Evolutionary conservation across 2,113 vertebrate genomes (phyloP).

Genomic region (Columbina picui): DNA sequence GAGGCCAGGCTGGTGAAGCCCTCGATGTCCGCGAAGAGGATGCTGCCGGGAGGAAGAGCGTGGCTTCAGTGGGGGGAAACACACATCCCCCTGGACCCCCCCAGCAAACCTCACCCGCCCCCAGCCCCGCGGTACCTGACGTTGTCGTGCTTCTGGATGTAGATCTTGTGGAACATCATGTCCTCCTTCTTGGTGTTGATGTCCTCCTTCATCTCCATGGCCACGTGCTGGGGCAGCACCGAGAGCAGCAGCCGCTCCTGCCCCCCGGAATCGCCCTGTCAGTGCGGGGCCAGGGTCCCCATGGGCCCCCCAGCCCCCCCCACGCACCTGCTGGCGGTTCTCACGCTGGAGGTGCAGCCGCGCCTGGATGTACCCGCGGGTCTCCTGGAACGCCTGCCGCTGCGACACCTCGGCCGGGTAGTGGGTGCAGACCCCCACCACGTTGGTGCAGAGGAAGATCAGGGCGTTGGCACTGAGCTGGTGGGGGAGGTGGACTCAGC

Average conservation of each 20-base stretch:
- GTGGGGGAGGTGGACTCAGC: not conserved
- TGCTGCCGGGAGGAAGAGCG: constrained; percentile 74
- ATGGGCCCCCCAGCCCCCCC: not conserved
- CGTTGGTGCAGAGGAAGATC: constrained; percentile 95
- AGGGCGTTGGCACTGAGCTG: constrained; percentile 92
- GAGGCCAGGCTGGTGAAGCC: constrained; percentile 95
- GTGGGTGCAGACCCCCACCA: constrained; percentile 96
- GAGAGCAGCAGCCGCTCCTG: constrained; percentile 96
- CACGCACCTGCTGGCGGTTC: constrained; percentile 92
- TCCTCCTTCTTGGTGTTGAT: constrained; percentile 97
- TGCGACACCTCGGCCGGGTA: constrained; percentile 96
- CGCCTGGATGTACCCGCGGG: constrained; percentile 94
- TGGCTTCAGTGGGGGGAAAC: not conserved
- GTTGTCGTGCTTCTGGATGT: constrained; percentile 98
- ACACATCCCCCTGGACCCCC: fast-evolving
- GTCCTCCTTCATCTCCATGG: constrained; percentile 99
- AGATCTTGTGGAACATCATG: constrained; percentile 99
- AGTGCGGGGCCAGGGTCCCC: not conserved
- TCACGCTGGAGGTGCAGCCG: constrained; percentile 92
- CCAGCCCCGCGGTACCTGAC: constrained; percentile 80
- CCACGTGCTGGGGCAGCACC: constrained; percentile 94
- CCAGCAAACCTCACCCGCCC: not conserved
- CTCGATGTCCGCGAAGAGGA: constrained; percentile 95
- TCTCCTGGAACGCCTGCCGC: constrained; percentile 97
- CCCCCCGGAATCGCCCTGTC: not conserved